Evolutionary conservation across 2,888 invertebrate species (phyloP).

Genomic region (Schizaphis graminum): DNA sequence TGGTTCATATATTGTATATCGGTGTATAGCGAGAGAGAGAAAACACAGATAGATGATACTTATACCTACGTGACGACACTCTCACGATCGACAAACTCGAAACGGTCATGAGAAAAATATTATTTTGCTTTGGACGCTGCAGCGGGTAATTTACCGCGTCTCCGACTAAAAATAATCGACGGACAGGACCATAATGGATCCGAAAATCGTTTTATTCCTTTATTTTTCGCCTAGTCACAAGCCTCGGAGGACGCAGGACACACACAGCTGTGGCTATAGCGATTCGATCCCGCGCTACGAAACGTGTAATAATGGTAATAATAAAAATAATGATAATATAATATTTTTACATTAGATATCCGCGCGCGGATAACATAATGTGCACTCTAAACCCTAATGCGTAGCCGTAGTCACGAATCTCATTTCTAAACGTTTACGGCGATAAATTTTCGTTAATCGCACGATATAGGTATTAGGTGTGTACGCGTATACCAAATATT

Average conservation of each 20-base stretch:
- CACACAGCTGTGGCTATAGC: background rate
- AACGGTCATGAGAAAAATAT: conserved; percentile 56
- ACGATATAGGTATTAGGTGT: background rate
- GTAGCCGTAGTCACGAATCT: conserved; percentile 51
- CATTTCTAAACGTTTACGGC: conserved; percentile 35
- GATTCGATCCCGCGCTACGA: conserved; percentile 14
- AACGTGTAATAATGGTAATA: background rate
- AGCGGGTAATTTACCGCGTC: conserved; percentile 25
- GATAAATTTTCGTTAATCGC: conserved; percentile 23
- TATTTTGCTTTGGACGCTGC: background rate
- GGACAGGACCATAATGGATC: conserved; percentile 34
- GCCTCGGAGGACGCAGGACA: background rate
- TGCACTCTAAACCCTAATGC: conserved; percentile 28
- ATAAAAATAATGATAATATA: conserved; percentile 30
- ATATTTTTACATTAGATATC: background rate
- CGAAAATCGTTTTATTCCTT: background rate
- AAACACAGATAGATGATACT: background rate
- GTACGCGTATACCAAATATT: background rate
- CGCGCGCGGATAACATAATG: background rate
- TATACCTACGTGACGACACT: conserved; percentile 30
- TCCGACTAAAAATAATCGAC: conserved; percentile 35
- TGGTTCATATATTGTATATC: background rate
- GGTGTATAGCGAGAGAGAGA: background rate
- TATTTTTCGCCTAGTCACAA: conserved; percentile 25
- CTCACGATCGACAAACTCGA: conserved; percentile 40